Conservation (phyloP, 1,140 invertebrate species). For the Pachypsylla venusta region DNA sequence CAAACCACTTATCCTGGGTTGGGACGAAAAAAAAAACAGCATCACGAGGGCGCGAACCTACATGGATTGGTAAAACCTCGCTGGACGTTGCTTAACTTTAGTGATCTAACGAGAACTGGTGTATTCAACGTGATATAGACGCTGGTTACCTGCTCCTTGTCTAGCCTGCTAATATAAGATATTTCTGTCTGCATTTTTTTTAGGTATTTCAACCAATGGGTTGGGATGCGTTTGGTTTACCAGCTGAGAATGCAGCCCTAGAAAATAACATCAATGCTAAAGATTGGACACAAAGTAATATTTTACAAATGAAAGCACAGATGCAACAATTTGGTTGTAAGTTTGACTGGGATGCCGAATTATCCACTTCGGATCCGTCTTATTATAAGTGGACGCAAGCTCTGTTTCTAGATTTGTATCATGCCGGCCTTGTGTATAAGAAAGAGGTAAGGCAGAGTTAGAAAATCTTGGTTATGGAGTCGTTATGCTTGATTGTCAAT, state of each 20-base stretch:
- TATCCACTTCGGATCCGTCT: constrained; percentile 55
- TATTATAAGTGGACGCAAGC: constrained; percentile 94
- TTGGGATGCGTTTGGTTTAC: constrained; percentile 98
- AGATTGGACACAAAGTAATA: constrained; percentile 82
- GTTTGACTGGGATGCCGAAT: constrained; percentile 90
- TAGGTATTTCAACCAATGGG: constrained; percentile 92
- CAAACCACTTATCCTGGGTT: too few relatives aligned
- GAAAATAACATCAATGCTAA: constrained; percentile 60
- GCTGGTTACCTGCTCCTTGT: not conserved
- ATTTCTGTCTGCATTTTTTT: constrained; percentile 20
- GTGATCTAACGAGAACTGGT: too few relatives aligned
- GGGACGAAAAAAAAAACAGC: too few relatives aligned
- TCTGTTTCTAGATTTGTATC: constrained; percentile 80
- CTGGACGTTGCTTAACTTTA: too few relatives aligned
- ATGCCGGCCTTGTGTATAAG: constrained; percentile 72
- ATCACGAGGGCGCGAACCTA: too few relatives aligned
- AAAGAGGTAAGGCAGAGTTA: constrained; percentile 56
- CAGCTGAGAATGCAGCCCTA: constrained; percentile 97
- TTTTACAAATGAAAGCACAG: constrained; percentile 77
- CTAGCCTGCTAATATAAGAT: not conserved
- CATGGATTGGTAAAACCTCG: too few relatives aligned
- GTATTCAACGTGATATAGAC: too few relatives aligned
- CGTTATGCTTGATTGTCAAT: too few relatives aligned
- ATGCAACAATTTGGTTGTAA: constrained; percentile 61
- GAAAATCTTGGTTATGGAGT: too few relatives aligned